phyloP scores from a whole-genome alignment of 1,140 invertebrate genomes.

The Drosophila athabasca region DNA sequence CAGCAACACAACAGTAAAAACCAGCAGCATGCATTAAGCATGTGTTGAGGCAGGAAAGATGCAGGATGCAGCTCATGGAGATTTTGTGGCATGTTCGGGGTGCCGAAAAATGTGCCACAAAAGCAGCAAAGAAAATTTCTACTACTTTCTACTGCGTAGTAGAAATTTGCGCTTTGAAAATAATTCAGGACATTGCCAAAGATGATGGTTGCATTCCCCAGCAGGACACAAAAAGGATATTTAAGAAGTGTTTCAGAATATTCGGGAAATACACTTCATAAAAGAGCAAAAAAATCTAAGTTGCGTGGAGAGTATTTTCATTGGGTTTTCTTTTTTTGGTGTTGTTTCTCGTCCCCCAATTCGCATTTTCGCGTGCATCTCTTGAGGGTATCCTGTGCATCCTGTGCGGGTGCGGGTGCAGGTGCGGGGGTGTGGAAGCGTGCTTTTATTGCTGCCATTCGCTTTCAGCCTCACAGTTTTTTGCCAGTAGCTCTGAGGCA shows the following conservation, averaged over 20 bases:
- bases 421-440: slow-evolving; percentile 8
- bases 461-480: slow-evolving; percentile 12
- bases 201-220: not conserved
- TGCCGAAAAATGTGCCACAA: slow-evolving; percentile 22
- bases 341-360: no score
- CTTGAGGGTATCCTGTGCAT: slow-evolving; percentile 13
- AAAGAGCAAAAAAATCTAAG: no score
- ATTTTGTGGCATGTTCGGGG: not conserved
- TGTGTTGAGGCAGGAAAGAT: no score
- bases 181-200: slow-evolving; percentile 17
- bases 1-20: no score
- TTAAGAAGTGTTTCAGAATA: not conserved
- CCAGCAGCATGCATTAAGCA: no score
- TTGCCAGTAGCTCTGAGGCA: slow-evolving; percentile 5
- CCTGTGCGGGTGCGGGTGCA: not conserved
- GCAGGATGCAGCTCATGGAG: no score
- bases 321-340: no score
- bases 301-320: no score
- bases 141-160: not conserved
- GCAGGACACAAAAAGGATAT: not conserved
- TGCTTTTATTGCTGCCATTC: slow-evolving; percentile 30
- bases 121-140: slow-evolving; percentile 27
- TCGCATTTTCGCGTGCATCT: not conserved
- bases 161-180: slow-evolving; percentile 27
- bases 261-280: not conserved